Evolutionary conservation across 1,140 invertebrate genomes (phyloP).

Genomic region (Sycophila sp.): DNA sequence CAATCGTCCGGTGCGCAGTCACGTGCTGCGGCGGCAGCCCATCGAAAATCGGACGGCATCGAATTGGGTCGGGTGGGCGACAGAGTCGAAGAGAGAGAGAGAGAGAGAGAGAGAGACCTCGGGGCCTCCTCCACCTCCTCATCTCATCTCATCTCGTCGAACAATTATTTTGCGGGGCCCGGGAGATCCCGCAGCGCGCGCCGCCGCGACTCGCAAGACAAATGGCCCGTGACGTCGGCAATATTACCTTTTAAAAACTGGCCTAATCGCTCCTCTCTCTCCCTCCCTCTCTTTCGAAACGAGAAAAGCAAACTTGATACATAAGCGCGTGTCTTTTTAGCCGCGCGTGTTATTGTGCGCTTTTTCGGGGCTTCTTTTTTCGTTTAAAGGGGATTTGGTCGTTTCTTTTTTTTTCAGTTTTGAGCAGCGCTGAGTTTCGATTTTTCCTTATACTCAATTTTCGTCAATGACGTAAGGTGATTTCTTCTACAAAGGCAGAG

Average conservation of each 20-base stretch:
- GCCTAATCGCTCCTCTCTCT: constrained; percentile 47
- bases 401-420: neutral
- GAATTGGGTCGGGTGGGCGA: constrained; percentile 35
- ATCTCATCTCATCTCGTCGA: constrained; percentile 37
- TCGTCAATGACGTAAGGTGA: constrained; percentile 28
- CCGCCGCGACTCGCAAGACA: constrained; percentile 59
- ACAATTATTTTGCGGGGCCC: constrained; percentile 55
- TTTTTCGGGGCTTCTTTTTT: neutral
- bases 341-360: neutral
- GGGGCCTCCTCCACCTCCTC: constrained; percentile 2
- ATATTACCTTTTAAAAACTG: constrained; percentile 63
- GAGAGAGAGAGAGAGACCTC: neutral
- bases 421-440: neutral
- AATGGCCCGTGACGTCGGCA: constrained; percentile 63
- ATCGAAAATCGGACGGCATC: neutral
- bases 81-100: neutral
- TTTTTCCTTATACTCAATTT: constrained; percentile 33
- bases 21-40: neutral
- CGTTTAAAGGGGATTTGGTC: neutral
- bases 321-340: no score
- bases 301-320: constrained; percentile 24
- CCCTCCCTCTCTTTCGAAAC: constrained; percentile 15
- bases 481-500: no score
- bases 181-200: constrained; percentile 57
- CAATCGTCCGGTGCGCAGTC: constrained; percentile 48